Conservation (phyloP, 2,797 vertebrate genomes). For the Sorex maritimensis region DNA sequence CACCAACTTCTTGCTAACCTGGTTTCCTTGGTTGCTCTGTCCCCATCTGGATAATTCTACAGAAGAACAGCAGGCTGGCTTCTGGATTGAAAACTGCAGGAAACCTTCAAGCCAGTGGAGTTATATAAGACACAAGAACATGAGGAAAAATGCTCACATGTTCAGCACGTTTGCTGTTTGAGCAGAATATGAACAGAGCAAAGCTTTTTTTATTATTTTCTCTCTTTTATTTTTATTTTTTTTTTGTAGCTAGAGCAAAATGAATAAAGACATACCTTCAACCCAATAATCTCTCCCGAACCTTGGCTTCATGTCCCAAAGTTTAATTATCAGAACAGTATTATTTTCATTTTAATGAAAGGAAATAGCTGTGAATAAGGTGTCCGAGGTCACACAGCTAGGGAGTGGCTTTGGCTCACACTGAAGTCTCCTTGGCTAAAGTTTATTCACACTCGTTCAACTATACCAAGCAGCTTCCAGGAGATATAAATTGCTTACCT, state of each 20-base stretch:
- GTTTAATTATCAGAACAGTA: too few species aligned
- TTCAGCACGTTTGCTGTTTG: neutral
- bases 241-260: neutral
- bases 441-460: neutral
- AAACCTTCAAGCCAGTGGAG: neutral
- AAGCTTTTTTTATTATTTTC: neutral
- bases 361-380: neutral
- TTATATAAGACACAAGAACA: neutral
- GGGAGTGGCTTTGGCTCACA: neutral
- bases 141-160: neutral
- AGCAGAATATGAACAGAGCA: neutral
- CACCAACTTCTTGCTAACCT: neutral
- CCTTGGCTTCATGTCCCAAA: too few species aligned
- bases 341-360: conserved; percentile 10
- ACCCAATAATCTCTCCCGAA: too few species aligned
- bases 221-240: neutral
- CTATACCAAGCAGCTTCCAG: neutral
- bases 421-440: conserved; percentile 5
- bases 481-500: neutral
- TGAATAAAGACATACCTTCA: too few species aligned
- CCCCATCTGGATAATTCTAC: neutral
- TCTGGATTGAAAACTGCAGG: neutral
- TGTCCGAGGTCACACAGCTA: neutral
- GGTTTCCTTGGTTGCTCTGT: neutral
- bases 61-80: neutral